Evolutionary conservation across 2,797 vertebrate genomes (phyloP).

Genomic region (Sebastes melanostomus): DNA sequence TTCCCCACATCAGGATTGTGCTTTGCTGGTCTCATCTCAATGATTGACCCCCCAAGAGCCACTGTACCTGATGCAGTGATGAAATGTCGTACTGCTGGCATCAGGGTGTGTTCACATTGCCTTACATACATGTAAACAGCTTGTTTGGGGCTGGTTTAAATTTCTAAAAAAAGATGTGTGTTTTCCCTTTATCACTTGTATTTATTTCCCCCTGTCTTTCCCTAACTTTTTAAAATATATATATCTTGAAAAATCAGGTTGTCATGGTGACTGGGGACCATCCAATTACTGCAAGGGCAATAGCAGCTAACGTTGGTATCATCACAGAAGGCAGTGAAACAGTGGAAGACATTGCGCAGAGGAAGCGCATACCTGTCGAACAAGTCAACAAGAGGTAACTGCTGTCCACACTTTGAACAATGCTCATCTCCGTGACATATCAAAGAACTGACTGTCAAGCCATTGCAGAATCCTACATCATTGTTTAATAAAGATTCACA

Average conservation of each 20-base stretch:
- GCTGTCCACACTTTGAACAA: not conserved
- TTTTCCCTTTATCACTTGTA: not conserved
- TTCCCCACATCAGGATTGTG: slow-evolving; percentile 86
- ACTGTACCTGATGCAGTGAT: slow-evolving; percentile 90
- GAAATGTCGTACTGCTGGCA: slow-evolving; percentile 89
- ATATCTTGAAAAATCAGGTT: slow-evolving; percentile 74
- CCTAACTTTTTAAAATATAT: not conserved
- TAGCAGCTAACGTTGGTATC: slow-evolving; percentile 89
- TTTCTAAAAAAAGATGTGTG: not conserved
- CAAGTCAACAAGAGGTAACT: slow-evolving; percentile 74
- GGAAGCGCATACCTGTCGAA: slow-evolving; percentile 75
- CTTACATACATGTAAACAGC: not conserved
- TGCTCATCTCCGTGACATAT: not conserved
- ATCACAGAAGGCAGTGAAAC: slow-evolving; percentile 92
- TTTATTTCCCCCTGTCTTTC: not conserved
- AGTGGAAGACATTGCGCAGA: slow-evolving; percentile 87
- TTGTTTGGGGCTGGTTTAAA: not conserved
- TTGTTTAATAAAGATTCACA: not conserved
- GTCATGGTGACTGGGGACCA: slow-evolving; percentile 94
- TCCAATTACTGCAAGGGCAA: slow-evolving; percentile 90
- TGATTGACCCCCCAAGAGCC: slow-evolving; percentile 90
- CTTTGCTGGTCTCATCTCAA: slow-evolving; percentile 88
- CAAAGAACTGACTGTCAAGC: not conserved
- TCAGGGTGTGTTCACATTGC: slow-evolving; percentile 77
- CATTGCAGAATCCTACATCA: not conserved